Base-by-base conservation (phyloP, 1,140 invertebrate genomes). In the Zeugodacus cucurbitae region DNA sequence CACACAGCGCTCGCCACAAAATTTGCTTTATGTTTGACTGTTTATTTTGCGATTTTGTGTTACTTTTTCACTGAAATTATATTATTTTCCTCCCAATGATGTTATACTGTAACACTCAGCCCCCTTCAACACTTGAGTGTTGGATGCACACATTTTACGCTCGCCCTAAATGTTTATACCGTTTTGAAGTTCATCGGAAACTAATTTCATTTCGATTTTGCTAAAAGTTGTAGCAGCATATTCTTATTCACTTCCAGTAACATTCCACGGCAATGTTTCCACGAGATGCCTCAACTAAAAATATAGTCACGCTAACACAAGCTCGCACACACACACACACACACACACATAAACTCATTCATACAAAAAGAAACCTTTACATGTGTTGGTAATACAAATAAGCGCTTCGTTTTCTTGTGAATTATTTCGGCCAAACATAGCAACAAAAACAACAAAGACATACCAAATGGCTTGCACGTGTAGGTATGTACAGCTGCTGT, bases 121-220 rank as follows among this genome's bases (percentile, higher is more conserved):
- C 14, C 17, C 10, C 37, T 48, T 26, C 41, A 82, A 82, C 44
- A 82, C 74, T 74, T 41, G 70, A 74, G 6, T 29, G 37, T 20
- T 48, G 8, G 41, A 22, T 41, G 74, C 22, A 5, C 74, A n/a
- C 41, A 34, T 82, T 82, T 8, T 34, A 82, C 14, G 86, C 88
- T 88, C 88, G 90, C 34, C 67, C 67, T 91, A 90, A 90, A 89
- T 92, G 91, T 93, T 93, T 93, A 90, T 90, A 91, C 91, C 92
- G 90, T 90, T 92, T 92, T 93, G 90, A 93, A 93, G 92, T 93
- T 92, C 92, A 93, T 93, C 92, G 92, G 93, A 93, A 93, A 93
- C 92, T 93, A 93, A 93, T 93, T 92, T 93, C 90, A 90, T 67
- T 92, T 93, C 92, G 92, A 93, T 93, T 92, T 92, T 90, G 89